These are phyloP conservation scores for Tenthredo scrophulariae DNA, from an alignment of 2,888 invertebrate genomes.

Conservation along the genomic window DNA sequence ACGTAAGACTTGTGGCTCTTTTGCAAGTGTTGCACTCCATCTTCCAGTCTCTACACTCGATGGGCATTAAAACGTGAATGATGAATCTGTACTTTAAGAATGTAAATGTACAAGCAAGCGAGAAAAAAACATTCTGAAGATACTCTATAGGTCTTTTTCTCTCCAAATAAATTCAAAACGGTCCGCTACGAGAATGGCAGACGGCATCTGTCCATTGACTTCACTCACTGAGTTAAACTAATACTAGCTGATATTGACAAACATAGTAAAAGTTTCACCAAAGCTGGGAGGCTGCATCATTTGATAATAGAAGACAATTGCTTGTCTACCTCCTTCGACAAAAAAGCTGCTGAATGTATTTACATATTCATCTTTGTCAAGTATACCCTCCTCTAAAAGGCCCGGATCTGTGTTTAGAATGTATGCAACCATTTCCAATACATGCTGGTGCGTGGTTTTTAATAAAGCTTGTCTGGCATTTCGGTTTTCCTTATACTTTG, in stretches of 20 bases:
- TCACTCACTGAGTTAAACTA: neutral
- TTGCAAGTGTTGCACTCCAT: conserved; percentile 76
- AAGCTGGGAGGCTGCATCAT: conserved; percentile 83
- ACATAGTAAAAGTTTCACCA: conserved; percentile 78
- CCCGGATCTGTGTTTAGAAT: conserved; percentile 80
- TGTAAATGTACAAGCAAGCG: neutral
- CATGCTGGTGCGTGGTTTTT: conserved; percentile 82
- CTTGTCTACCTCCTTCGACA: conserved; percentile 82
- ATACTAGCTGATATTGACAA: neutral
- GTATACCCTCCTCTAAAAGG: conserved; percentile 85
- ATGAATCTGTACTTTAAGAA: neutral
- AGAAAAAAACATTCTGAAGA: neutral
- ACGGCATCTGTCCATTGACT: neutral
- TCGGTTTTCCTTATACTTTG: conserved; percentile 83
- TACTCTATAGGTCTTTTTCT: neutral
- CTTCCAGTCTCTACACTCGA: conserved; percentile 82
- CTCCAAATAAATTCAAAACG: neutral
- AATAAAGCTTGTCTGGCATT: conserved; percentile 77
- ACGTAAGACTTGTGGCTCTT: conserved; percentile 78
- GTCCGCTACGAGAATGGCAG: neutral
- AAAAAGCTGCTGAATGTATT: conserved; percentile 83
- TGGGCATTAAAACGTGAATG: conserved; percentile 35
- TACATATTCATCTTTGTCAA: conserved; percentile 84
- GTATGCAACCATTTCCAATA: conserved; percentile 84
- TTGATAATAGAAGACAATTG: conserved; percentile 85